phyloP scores from a whole-genome alignment of 2,113 vertebrate species.

The Lagopus muta region DNA sequence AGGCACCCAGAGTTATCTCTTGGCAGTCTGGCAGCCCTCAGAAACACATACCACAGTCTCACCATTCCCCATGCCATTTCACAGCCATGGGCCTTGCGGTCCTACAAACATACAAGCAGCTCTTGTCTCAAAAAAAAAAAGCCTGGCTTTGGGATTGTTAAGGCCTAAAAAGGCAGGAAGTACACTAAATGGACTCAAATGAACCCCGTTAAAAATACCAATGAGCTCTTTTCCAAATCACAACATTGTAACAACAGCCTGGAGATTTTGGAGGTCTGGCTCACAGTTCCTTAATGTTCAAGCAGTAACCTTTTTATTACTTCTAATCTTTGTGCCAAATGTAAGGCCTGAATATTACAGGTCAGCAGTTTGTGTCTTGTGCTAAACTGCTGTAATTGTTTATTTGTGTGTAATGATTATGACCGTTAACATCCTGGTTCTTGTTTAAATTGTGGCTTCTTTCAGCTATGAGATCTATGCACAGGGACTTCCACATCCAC shows the following conservation, averaged over 20 bases:
- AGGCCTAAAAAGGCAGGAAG: constrained; percentile 38
- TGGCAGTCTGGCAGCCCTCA: constrained; percentile 1
- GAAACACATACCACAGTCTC: constrained; percentile 34
- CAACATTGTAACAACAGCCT: not conserved
- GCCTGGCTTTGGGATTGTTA: not conserved
- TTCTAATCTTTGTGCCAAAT: not conserved
- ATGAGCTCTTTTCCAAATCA: not conserved
- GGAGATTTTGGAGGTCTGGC: not conserved
- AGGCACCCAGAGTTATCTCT: not conserved
- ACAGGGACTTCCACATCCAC: not conserved
- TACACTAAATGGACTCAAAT: not conserved
- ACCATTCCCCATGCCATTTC: constrained; percentile 19
- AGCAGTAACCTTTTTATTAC: not conserved
- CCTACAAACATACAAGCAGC: constrained; percentile 35
- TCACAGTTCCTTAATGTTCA: not conserved
- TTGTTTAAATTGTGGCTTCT: constrained; percentile 37
- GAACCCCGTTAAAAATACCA: not conserved
- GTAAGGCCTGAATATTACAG: not conserved
- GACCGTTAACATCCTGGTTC: not conserved
- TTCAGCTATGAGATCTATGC: not conserved
- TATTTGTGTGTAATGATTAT: not conserved
- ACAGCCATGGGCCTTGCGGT: not conserved
- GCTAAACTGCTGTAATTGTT: constrained; percentile 17
- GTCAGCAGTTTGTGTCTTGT: not conserved
- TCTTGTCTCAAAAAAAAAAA: not conserved